Evolutionary conservation across 2,113 vertebrate species (phyloP).

Genomic region (Halcyon senegalensis): DNA sequence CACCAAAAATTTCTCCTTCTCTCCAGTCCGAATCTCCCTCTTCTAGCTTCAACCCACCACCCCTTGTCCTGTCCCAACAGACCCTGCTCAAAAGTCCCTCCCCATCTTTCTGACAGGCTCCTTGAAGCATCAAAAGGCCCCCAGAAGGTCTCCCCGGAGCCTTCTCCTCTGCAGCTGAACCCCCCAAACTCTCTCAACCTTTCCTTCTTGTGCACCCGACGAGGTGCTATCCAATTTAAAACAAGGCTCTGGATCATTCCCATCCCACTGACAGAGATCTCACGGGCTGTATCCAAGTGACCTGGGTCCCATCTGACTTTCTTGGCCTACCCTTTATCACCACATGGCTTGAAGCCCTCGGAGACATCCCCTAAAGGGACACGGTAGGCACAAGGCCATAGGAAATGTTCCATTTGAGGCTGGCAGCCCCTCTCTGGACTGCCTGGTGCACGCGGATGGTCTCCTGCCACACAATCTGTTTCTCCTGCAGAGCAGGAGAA

Average conservation of each 20-base stretch:
- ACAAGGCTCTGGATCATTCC: fast-evolving
- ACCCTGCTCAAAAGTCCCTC: background rate
- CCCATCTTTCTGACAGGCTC: background rate
- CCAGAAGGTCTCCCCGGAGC: background rate
- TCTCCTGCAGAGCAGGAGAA: background rate
- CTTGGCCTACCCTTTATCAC: background rate
- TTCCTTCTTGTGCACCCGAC: background rate
- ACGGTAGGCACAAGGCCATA: background rate
- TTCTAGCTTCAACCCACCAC: background rate
- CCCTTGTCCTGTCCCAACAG: background rate
- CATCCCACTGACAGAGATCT: fast-evolving
- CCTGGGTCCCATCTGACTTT: background rate
- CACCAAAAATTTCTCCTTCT: too few species aligned
- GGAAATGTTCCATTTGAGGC: background rate
- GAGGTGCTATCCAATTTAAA: background rate
- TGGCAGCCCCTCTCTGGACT: background rate
- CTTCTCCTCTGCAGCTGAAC: background rate
- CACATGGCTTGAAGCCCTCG: fast-evolving
- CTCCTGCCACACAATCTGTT: background rate
- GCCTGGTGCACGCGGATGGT: background rate
- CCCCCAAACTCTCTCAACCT: background rate
- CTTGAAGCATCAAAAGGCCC: too few species aligned
- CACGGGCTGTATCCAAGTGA: fast-evolving
- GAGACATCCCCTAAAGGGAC: background rate
- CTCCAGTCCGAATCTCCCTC: too few species aligned